Percentiles rank a stretch among this genome's conserved stretches.
phyloP scores from a whole-genome alignment of 1,140 invertebrate species.

The Mycetomoellerius zeteki region DNA sequence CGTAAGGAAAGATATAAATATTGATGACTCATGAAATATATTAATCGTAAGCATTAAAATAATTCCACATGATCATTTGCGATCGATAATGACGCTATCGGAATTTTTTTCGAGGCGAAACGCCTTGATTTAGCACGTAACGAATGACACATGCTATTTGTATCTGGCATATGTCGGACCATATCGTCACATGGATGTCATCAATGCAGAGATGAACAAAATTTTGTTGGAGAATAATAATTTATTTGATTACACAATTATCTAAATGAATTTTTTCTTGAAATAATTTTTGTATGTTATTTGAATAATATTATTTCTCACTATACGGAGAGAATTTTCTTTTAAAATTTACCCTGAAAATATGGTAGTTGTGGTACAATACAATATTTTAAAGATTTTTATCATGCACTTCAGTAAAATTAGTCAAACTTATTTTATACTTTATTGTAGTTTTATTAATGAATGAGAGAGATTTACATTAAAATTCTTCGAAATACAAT shows the following conservation, averaged over 20 bases:
- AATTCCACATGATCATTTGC: background rate
- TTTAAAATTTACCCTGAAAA: no score
- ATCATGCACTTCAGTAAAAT: no score
- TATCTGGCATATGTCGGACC: background rate
- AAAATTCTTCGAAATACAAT: no score
- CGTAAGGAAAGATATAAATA: background rate
- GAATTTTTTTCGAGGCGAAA: background rate
- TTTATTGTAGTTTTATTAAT: no score
- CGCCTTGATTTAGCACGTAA: background rate
- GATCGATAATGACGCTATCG: background rate
- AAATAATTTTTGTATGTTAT: background rate
- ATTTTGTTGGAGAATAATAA: background rate
- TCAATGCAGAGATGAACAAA: background rate
- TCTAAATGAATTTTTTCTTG: background rate
- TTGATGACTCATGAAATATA: background rate
- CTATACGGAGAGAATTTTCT: no score
- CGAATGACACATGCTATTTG: conserved; percentile 9
- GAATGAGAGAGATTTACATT: no score
- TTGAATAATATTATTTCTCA: background rate
- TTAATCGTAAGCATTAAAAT: background rate
- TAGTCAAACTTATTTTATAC: no score
- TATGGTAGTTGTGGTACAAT: no score
- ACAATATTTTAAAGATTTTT: no score
- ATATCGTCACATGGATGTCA: background rate
- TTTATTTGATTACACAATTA: background rate